Evolutionary conservation across 2,797 vertebrate species (phyloP).

Genomic region (Gallinago solitaria): DNA sequence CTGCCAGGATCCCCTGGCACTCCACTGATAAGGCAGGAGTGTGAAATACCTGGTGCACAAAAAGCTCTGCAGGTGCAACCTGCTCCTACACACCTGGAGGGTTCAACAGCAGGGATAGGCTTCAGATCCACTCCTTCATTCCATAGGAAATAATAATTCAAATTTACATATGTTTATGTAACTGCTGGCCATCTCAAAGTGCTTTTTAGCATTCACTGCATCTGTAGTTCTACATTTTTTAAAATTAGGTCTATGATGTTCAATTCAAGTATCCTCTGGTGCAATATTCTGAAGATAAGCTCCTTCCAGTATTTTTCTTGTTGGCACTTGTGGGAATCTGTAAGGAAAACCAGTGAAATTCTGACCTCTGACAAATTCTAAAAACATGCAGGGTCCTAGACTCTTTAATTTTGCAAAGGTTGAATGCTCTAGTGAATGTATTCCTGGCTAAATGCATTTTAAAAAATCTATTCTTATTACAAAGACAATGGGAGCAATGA

Average conservation of each 20-base stretch:
- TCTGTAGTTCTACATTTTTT: neutral
- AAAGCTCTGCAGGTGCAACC: neutral
- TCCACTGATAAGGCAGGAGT: neutral
- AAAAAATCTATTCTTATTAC: neutral
- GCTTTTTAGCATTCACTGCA: neutral
- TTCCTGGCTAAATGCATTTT: neutral
- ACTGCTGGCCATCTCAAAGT: neutral
- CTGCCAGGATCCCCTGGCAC: neutral
- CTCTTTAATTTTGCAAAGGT: neutral
- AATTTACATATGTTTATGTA: neutral
- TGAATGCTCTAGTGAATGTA: neutral
- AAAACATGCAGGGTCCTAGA: neutral
- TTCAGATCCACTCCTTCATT: neutral
- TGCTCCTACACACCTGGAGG: neutral
- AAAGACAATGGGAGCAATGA: neutral
- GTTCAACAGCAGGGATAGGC: neutral
- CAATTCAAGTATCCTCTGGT: neutral
- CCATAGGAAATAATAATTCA: rapidly evolving
- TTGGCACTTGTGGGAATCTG: neutral
- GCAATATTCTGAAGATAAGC: neutral
- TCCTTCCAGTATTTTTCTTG: neutral
- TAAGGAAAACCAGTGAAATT: neutral
- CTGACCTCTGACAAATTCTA: neutral
- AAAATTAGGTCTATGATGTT: neutral
- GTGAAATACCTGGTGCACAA: neutral